Base-by-base conservation (phyloP, 1,140 invertebrate species). In the Drosophila melanica region DNA sequence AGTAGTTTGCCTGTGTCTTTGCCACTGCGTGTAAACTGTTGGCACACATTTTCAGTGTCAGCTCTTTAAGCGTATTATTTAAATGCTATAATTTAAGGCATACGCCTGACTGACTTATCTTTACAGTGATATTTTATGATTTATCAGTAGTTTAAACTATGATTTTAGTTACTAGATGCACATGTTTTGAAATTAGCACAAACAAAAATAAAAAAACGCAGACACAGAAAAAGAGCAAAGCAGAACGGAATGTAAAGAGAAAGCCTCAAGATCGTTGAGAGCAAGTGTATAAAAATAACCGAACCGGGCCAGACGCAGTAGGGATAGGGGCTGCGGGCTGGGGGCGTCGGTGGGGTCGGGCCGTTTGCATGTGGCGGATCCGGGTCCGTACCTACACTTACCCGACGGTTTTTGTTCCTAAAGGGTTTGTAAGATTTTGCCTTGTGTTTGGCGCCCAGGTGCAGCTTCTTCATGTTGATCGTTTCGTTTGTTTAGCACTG, bases 251-350 rank as follows among this genome's bases (percentile, higher is more conserved):
- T 72, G n/a, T 27, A 44, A 44, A 65, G 27, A 58, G 11, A 30
- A 41, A 16, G 42, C 12, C 18, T 37, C 69, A 42, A 77, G 74
- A 77, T 73, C 73, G 14, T 67, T 44, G 62, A 80, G 81, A 86
- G 71, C 76, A 70, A 89, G 79, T 82, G 84, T 80, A 79, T 87
- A 87, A 87, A 87, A 87, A 87, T 87, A 87, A 89, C 81, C 82
- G 48, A 71, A 87, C 51, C 66, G 69, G 75, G 75, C 68, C 82
- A 69, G 64, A 71, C 68, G 45, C 50, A 72, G 18, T 30, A 10
- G 20, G 35, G 20, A 11, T n/a, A 5, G 5, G 30, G 35, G 54
- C 33, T 0, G 33, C 7, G 33, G 33, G 9, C 27, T 1, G 27
- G 27, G 20, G n/a, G n/a, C n/a, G n/a, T n/a, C n/a, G n/a, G 20